Percentiles rank a stretch among this genome's conserved stretches.
phyloP scores from a whole-genome alignment of 1,140 invertebrate species.

The Diorhabda elongata region DNA sequence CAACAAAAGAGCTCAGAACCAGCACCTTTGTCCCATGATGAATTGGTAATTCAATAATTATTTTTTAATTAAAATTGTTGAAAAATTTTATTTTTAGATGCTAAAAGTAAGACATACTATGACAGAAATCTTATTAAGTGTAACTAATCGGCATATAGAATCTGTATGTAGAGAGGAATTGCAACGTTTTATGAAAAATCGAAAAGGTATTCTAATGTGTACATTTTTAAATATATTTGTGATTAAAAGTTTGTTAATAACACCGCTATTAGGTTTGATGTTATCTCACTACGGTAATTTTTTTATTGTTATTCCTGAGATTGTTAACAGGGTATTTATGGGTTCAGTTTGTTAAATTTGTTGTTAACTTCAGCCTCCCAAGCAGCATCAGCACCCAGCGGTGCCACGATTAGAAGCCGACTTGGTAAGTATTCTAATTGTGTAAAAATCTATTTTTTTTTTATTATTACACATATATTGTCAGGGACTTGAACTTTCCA shows the following conservation, averaged over 20 bases:
- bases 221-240: slow-evolving; percentile 2
- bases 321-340: slow-evolving; percentile 38
- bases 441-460: background rate
- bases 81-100: slow-evolving; percentile 63
- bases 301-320: slow-evolving; percentile 26
- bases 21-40: slow-evolving; percentile 43
- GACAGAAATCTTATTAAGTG: slow-evolving; percentile 89
- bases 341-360: slow-evolving; percentile 33
- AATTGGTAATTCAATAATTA: slow-evolving; percentile 48
- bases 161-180: slow-evolving; percentile 73
- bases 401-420: slow-evolving; percentile 41
- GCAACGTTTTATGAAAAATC: slow-evolving; percentile 50
- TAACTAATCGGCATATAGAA: slow-evolving; percentile 85
- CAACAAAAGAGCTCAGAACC: slow-evolving; percentile 26
- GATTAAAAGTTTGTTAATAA: slow-evolving; percentile 1
- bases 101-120: slow-evolving; percentile 77
- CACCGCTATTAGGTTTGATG: background rate
- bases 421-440: slow-evolving; percentile 38
- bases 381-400: slow-evolving; percentile 41
- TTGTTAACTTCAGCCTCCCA: slow-evolving; percentile 45
- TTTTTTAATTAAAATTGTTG: slow-evolving; percentile 17
- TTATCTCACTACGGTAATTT: background rate
- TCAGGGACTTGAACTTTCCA: background rate
- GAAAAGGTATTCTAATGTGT: slow-evolving; percentile 41
- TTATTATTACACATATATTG: background rate